Evolutionary conservation across 2,797 vertebrate species (phyloP).

Genomic region (Thunnus albacares): DNA sequence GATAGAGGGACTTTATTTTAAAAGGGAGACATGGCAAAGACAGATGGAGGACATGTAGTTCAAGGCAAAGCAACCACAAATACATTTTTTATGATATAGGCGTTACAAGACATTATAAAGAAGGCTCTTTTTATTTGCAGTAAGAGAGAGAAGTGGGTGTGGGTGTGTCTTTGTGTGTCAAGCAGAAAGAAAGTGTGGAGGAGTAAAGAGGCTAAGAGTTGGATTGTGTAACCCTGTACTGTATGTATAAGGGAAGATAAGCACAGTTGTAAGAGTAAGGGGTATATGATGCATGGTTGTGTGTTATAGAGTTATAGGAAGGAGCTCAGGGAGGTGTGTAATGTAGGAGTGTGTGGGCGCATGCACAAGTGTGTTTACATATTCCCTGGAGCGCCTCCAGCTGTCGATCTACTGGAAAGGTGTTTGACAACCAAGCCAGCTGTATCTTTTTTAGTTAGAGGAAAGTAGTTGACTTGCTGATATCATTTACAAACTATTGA

Average conservation of each 20-base stretch:
- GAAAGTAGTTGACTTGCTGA: conserved; percentile 36
- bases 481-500: conserved; percentile 24
- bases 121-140: background rate
- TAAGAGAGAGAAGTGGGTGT: background rate
- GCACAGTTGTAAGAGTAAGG: conserved; percentile 27
- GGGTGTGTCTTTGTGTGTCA: conserved; percentile 9
- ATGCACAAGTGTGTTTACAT: conserved; percentile 49
- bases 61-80: conserved; percentile 7
- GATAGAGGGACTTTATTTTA: conserved; percentile 2
- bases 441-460: conserved; percentile 46
- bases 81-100: background rate
- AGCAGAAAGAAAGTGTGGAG: conserved; percentile 3
- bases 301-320: background rate
- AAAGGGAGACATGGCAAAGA: background rate
- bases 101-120: background rate
- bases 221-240: conserved; percentile 31
- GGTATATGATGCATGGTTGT: background rate
- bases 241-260: background rate
- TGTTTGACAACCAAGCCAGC: conserved; percentile 52
- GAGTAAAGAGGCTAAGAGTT: conserved; percentile 29
- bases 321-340: conserved; percentile 36
- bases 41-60: conserved; percentile 1
- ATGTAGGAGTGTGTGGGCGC: conserved; percentile 40
- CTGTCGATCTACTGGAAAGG: conserved; percentile 58
- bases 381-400: conserved; percentile 66